phyloP scores from a whole-genome alignment of 2,113 vertebrate genomes.

The Calidris pygmaea region DNA sequence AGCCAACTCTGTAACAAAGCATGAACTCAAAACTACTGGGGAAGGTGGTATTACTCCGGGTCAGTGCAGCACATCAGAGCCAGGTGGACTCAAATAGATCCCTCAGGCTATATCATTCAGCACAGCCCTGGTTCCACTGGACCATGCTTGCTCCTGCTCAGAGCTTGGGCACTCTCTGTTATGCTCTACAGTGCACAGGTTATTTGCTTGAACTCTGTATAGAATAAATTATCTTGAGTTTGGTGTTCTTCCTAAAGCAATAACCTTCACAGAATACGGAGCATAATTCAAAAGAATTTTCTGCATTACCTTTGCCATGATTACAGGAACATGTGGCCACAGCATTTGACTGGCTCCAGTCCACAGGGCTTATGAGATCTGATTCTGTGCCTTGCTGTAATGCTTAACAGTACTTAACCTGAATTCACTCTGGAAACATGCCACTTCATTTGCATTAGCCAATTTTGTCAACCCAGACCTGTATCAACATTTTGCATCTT shows the following conservation, averaged over 20 bases:
- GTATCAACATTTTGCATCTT: neutral
- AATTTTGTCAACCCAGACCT: neutral
- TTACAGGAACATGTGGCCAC: neutral
- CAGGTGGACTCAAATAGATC: neutral
- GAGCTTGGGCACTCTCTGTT: neutral
- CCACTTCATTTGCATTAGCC: neutral
- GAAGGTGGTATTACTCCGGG: neutral
- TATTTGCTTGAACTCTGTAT: neutral
- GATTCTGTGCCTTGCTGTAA: neutral
- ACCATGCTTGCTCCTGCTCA: neutral
- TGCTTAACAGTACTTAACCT: neutral
- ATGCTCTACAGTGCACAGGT: neutral
- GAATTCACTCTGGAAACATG: neutral
- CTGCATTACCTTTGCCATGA: neutral
- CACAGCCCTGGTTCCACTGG: neutral
- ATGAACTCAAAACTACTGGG: neutral
- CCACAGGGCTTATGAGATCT: neutral
- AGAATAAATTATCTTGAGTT: neutral
- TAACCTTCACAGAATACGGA: accelerated
- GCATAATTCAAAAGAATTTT: neutral
- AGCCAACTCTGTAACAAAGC: neutral
- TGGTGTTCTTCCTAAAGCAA: neutral
- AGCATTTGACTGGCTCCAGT: neutral
- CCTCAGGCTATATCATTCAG: neutral
- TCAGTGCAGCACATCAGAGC: neutral